Conservation (phyloP, 2,888 invertebrate species). For the Ormyrus pomaceus region DNA sequence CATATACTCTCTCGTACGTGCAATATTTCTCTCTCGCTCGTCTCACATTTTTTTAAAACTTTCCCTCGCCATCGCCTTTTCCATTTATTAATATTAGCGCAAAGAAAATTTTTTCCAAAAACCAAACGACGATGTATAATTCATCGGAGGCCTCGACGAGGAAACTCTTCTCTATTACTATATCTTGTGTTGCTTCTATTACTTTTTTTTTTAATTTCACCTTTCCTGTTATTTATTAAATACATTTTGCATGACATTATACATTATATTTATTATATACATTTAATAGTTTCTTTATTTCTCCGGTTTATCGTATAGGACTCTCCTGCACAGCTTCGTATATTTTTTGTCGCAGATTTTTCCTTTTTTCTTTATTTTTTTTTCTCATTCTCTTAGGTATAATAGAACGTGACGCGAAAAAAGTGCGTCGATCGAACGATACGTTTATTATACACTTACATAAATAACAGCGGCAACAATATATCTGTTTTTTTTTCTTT, state of each 20-base stretch:
- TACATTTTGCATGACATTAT: constrained; percentile 69
- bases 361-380: neutral
- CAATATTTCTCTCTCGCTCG: neutral
- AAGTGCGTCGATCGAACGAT: constrained; percentile 27
- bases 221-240: constrained; percentile 60
- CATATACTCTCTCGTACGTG: constrained; percentile 20
- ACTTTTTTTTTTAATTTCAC: neutral
- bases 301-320: constrained; percentile 43
- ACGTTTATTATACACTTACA: constrained; percentile 47
- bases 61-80: constrained; percentile 10
- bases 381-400: constrained; percentile 19
- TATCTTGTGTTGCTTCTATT: neutral
- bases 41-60: neutral
- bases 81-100: constrained; percentile 7
- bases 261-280: constrained; percentile 67
- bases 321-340: constrained; percentile 25
- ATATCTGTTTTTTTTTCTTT: constrained; percentile 31
- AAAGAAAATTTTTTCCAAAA: constrained; percentile 19
- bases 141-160: constrained; percentile 23
- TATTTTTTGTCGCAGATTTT: neutral
- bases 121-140: neutral
- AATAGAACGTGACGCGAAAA: constrained; percentile 39
- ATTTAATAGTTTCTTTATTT: constrained; percentile 65
- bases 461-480: constrained; percentile 38
- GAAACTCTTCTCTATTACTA: constrained; percentile 16